Percentiles rank a stretch among this genome's conserved stretches.
Conservation (phyloP, 2,888 invertebrate genomes). For the Syritta pipiens region DNA sequence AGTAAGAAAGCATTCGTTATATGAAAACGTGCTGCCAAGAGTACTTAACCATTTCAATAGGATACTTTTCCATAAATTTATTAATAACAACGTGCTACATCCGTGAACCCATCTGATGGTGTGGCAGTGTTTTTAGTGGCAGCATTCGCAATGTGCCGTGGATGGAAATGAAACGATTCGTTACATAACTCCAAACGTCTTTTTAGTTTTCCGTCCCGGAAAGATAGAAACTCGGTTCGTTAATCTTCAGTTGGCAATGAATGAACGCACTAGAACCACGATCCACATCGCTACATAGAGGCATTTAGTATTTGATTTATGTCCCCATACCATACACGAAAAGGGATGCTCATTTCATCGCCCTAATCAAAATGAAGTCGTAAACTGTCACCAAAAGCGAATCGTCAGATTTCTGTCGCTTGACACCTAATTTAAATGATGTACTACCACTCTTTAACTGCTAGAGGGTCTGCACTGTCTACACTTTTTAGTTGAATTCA, state of each 20-base stretch:
- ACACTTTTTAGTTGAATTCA: too few species aligned
- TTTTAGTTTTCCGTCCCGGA: slow-evolving; percentile 66
- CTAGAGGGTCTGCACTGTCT: neutral
- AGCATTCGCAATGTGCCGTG: slow-evolving; percentile 41
- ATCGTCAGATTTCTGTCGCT: slow-evolving; percentile 42
- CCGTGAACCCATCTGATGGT: neutral
- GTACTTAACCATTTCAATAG: neutral
- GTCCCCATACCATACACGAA: slow-evolving; percentile 47
- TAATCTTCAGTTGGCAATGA: slow-evolving; percentile 47
- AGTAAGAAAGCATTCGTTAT: too few species aligned
- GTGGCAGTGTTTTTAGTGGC: slow-evolving; percentile 6
- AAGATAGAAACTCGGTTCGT: slow-evolving; percentile 59
- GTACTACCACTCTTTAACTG: slow-evolving; percentile 38
- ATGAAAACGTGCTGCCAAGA: neutral
- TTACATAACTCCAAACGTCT: slow-evolving; percentile 37
- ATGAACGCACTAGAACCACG: slow-evolving; percentile 43
- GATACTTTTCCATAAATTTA: neutral
- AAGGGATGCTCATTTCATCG: slow-evolving; percentile 65
- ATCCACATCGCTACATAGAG: slow-evolving; percentile 34
- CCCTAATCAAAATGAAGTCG: slow-evolving; percentile 67
- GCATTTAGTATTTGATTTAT: slow-evolving; percentile 67
- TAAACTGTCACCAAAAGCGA: slow-evolving; percentile 64
- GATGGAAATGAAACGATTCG: slow-evolving; percentile 56
- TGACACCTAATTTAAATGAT: slow-evolving; percentile 66
- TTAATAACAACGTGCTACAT: neutral